Percentiles rank a stretch among this genome's conserved stretches.
These are phyloP conservation scores for Hippoglossus stenolepis DNA, from an alignment of 2,113 vertebrate species.

Conservation along the genomic window DNA sequence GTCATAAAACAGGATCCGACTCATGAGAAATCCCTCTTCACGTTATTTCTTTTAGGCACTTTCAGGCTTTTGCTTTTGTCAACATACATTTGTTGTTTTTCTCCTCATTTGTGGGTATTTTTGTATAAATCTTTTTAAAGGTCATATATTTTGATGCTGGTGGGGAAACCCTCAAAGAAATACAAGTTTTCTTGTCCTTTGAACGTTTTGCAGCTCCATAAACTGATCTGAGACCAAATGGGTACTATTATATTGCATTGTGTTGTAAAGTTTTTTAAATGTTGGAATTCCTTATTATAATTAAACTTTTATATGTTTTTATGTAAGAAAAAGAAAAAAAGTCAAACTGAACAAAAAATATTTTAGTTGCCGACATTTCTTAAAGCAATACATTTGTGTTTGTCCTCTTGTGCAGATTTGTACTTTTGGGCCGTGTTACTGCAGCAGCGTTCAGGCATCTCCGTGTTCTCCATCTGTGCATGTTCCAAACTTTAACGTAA, in stretches of 20 bases:
- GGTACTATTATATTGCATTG: conserved; percentile 79
- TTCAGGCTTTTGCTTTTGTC: conserved; percentile 41
- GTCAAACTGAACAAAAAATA: conserved; percentile 28
- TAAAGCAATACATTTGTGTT: conserved; percentile 69
- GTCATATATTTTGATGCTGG: conserved; percentile 43
- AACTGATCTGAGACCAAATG: conserved; percentile 77
- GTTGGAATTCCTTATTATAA: conserved; percentile 71
- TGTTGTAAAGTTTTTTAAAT: conserved; percentile 85
- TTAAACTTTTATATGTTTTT: conserved; percentile 83
- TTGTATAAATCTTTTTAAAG: conserved; percentile 15
- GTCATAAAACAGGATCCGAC: no score
- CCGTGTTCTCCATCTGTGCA: conserved; percentile 60
- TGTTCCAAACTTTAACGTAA: conserved; percentile 57
- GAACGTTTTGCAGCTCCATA: conserved; percentile 63
- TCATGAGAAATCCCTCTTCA: neutral
- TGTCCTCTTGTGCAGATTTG: conserved; percentile 55
- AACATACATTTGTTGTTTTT: conserved; percentile 24
- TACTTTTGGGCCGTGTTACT: conserved; percentile 43
- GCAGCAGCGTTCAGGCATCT: conserved; percentile 39
- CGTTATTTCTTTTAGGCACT: conserved; percentile 56
- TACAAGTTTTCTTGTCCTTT: conserved; percentile 5
- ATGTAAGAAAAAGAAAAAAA: conserved; percentile 65
- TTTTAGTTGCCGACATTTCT: conserved; percentile 62
- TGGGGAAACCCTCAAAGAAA: conserved; percentile 16
- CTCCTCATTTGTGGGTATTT: conserved; percentile 14